Evolutionary conservation across 2,888 invertebrate species (phyloP).

Genomic region (Hydrotaea cyrtoneurina): DNA sequence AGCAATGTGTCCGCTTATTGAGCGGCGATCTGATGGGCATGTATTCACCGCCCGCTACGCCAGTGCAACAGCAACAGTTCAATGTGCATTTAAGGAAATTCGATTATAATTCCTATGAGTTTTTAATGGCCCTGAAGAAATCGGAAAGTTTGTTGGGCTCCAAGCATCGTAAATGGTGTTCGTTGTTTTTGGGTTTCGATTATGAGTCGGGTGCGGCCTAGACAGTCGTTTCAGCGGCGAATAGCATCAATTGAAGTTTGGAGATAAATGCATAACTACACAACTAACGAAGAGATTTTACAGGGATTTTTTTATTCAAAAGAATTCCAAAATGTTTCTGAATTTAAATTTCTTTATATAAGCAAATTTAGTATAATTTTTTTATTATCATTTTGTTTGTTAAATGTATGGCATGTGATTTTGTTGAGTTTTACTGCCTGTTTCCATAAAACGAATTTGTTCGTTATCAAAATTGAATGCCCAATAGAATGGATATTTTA

Average conservation of each 20-base stretch:
- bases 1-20: conserved; percentile 76
- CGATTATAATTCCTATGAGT: conserved; percentile 76
- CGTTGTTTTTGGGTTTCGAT: conserved; percentile 78
- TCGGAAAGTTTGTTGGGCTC: conserved; percentile 77
- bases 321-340: not conserved
- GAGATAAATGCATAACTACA: not conserved
- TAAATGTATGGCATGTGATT: not conserved
- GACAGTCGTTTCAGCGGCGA: not conserved
- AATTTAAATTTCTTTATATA: not conserved
- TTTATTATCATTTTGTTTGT: not conserved
- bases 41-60: conserved; percentile 70
- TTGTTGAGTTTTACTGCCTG: no score
- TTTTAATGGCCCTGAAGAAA: conserved; percentile 77
- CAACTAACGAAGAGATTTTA: not conserved
- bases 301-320: not conserved
- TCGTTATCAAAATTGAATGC: no score
- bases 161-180: conserved; percentile 78
- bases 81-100: conserved; percentile 74
- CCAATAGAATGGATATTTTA: no score
- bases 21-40: conserved; percentile 71
- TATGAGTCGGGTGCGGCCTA: conserved; percentile 60
- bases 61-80: conserved; percentile 71
- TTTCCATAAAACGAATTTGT: no score
- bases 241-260: not conserved
- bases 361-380: not conserved